Evolutionary conservation across 2,113 vertebrate genomes (phyloP).

Genomic region (Xiphorhynchus elegans): DNA sequence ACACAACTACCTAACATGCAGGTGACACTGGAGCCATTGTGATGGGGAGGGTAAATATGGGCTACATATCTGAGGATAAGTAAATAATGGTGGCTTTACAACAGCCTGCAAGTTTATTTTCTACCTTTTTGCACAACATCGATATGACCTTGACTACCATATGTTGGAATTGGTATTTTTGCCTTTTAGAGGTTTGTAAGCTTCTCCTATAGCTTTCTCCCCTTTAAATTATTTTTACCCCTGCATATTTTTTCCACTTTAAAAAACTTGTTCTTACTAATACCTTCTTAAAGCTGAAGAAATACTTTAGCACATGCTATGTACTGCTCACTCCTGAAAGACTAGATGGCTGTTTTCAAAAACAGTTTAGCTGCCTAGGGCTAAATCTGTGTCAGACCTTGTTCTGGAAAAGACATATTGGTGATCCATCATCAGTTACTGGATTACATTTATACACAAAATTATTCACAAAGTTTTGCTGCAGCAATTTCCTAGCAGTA

Average conservation of each 20-base stretch:
- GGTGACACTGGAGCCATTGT: background rate
- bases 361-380: background rate
- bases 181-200: background rate
- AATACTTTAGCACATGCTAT: background rate
- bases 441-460: background rate
- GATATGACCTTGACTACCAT: background rate
- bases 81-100: background rate
- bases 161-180: background rate
- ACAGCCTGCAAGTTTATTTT: background rate
- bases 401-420: background rate
- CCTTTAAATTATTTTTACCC: background rate
- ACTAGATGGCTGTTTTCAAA: background rate
- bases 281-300: background rate
- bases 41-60: background rate
- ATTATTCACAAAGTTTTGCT: background rate
- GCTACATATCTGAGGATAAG: background rate
- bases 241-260: background rate
- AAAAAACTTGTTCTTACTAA: background rate
- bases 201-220: background rate
- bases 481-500: background rate
- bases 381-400: background rate
- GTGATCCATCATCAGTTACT: background rate
- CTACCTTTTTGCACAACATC: background rate
- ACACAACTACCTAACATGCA: background rate
- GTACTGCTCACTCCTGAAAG: background rate